Base-by-base conservation (phyloP, 2,113 vertebrate genomes). In the Carollia perspicillata region DNA sequence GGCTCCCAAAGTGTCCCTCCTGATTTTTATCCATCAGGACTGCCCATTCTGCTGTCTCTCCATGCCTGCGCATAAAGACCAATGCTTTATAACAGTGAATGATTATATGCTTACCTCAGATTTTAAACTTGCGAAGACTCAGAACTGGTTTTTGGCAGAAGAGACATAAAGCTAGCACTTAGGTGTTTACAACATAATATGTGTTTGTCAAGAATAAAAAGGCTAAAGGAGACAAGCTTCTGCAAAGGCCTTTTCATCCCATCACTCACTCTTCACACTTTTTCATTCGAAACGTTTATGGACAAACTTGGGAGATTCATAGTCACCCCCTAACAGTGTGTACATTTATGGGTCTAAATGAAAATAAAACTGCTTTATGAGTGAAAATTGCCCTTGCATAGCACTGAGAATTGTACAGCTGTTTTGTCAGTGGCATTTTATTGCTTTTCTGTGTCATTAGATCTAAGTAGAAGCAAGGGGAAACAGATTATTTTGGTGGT, bases 91-190 rank as follows among this genome's bases (percentile, higher is more conserved):
- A 60, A 42, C 42, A 65, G 8, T 71, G 74, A 84, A 55, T 91
- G 72, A 71, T 87, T 93, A 49, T 84, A 87, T 95, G 12, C 18
- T 23, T 88, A 84, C 53, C 0, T 8, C 40, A 87, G 66, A 78
- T 94, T 71, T 97, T 69, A 97, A 97, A 92, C 1, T 3, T 40
- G 33, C 20, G 37, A 87, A 85, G 80, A 95, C 9, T n/a, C 30
- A 92, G 65, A 3, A 8, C 33, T 90, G 92, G 12, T 51, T 95
- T 51, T 60, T 16, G 28, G 11, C 12, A 93, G 23, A 95, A 49
- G 85, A 88, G 13, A 84, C 53, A 53, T 4, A 91, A 75, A 11
- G 35, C 14, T 85, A 96, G 88, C 44, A 51, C n/a, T n/a, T 35
- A 68, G 22, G 83, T 18, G 8, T 91, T 93, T 95, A 66, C n/a